Conservation (phyloP, 2,113 vertebrate genomes). For the Chunga burmeisteri region DNA sequence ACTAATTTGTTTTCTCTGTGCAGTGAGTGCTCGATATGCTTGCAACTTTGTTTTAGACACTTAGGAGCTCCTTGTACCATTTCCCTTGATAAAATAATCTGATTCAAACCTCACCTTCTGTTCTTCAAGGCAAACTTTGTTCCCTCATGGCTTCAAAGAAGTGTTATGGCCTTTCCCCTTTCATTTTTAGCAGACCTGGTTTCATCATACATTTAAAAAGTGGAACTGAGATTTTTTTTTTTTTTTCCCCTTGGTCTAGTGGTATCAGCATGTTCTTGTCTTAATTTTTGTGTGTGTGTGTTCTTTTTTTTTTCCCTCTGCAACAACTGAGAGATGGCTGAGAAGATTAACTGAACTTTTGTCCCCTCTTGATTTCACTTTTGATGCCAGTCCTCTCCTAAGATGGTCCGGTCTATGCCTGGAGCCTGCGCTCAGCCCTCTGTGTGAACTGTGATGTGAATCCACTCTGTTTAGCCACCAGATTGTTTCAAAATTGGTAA, state of each 20-base stretch:
- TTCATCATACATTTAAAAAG: not conserved
- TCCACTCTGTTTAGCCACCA: not conserved
- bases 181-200: not conserved
- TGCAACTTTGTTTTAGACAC: slow-evolving; percentile 8
- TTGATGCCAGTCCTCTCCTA: not conserved
- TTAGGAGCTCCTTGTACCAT: not conserved
- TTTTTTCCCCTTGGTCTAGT: not conserved
- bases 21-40: not conserved
- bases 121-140: slow-evolving; percentile 31
- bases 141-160: not conserved
- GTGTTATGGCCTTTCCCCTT: not conserved
- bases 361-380: not conserved
- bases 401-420: not conserved
- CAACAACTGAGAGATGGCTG: not conserved
- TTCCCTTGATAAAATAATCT: not conserved
- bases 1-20: slow-evolving; percentile 7
- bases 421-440: not conserved
- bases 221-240: not conserved
- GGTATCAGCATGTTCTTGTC: not conserved
- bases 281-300: not conserved
- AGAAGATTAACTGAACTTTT: not conserved
- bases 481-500: not conserved
- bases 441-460: not conserved
- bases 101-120: not conserved
- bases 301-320: not conserved